Evolutionary conservation across 2,888 invertebrate species (phyloP).

Genomic region (Acholoe squamosa): DNA sequence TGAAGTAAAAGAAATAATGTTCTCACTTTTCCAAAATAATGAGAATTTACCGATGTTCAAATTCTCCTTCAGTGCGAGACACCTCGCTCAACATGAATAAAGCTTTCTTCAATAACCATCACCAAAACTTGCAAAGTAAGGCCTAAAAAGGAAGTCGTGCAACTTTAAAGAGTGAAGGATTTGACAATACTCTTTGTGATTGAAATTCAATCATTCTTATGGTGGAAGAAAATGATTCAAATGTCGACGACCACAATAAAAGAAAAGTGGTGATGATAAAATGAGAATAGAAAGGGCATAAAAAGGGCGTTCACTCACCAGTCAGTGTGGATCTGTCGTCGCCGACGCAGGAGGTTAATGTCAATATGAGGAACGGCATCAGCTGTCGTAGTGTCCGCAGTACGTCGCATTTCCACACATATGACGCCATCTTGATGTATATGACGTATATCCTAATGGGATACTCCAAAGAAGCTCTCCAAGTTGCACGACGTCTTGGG

Average conservation of each 20-base stretch:
- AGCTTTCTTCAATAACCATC: no score
- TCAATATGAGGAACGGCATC: constrained; percentile 22
- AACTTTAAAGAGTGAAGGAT: not conserved
- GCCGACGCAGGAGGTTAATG: constrained; percentile 30
- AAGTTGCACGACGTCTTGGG: not conserved
- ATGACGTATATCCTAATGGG: not conserved
- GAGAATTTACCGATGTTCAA: no score
- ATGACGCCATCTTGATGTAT: constrained; percentile 3
- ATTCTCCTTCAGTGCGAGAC: no score
- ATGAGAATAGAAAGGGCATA: constrained; percentile 19
- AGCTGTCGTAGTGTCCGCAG: not conserved
- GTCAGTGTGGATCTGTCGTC: not conserved
- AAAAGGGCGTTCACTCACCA: constrained; percentile 3
- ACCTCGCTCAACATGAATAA: no score
- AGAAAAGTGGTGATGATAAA: not conserved
- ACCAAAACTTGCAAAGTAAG: no score
- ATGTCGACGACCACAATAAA: not conserved
- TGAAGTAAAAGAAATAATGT: no score
- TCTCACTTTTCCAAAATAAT: no score
- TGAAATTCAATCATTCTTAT: constrained; percentile 17
- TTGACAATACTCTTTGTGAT: not conserved
- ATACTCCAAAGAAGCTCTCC: constrained; percentile 9
- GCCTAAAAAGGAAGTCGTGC: not conserved
- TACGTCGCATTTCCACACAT: not conserved
- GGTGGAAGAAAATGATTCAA: not conserved